Base-by-base conservation (phyloP, 2,113 vertebrate genomes). In the Aramus guarauna region DNA sequence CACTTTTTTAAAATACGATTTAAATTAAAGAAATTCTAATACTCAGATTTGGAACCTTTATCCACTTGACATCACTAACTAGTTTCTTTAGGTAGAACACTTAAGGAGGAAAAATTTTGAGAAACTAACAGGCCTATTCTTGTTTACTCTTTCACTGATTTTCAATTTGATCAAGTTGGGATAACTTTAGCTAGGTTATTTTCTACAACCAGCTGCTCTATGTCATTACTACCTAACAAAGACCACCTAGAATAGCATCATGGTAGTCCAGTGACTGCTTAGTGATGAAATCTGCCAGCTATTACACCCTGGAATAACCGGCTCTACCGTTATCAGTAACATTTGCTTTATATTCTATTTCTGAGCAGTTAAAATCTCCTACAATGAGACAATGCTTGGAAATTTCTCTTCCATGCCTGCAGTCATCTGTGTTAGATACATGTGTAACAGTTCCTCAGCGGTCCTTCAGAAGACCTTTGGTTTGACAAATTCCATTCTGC, bases 141-240 rank as follows among this genome's bases (percentile, higher is more conserved):
- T 15, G 0, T 85, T 72, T 56, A 73, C 73, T 93, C 60, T 94
- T 85, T 58, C 69, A 75, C 52, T 92, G 81, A 26, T 58, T 85
- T 93, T 93, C 66, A 91, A 45, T 82, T 93, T 72, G 76, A 90
- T 82, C 24, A 96, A 87, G 74, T 60, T 63, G 69, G 15, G 74
- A 91, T 94, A 96, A 96, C 90, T 96, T 96, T 96, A 93, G 96
- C 58, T 45, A 58, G 24, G 92, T 90, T 97, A 97, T 97, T 96
- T 97, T 97, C 87, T 95, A 90, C 94, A 93, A 41, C 62, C 96
- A 97, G 96, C 96, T 97, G 96, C 69, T 94, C 81, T 96, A 60
- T 97, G 74, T 69, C 87, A 96, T 96, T 92, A 76, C 93, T 95
- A 95, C 87, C 92, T 96, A 96, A 94, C 89, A 94, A 91, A 96